Base-by-base conservation (phyloP, 2,888 invertebrate genomes). In the Drosophila barbarae region DNA sequence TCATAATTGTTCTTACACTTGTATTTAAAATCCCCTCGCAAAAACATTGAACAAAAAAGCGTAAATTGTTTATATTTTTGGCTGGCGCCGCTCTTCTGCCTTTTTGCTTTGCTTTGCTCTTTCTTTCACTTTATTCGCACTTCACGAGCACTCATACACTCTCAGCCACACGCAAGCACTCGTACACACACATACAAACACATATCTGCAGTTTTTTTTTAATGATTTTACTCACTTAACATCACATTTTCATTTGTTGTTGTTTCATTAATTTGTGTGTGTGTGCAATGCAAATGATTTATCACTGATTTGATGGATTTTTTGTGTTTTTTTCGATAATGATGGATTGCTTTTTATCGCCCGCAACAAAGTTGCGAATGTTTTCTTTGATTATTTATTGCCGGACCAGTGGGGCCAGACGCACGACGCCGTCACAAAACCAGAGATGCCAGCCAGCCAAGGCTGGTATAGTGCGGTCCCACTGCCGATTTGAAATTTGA, bases 171-270 rank as follows among this genome's bases (percentile, higher is more conserved):
- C 73, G 44, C 44, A 44, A 15, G 15, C 36, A 26, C 34, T 21
- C 56, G 26, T 32, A 38, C 44, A 30, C 30, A 58, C 36, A 35
- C 26, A 23, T 4, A 23, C 5, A 23, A 3, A 23, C 3, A 23
- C 3, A 23, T 23, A 23, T 56, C 34, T 42, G 41, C 41, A 49
- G 52, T 59, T 52, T 51, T 49, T 59, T 52, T 51, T 49, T 44
- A 49, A 64, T 60, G 15, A 36, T 59, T 65, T 67, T 52, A 81
- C 84, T 84, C 72, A 79, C 73, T 77, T 75, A 73, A 68, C 76
- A 79, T 79, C 82, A 79, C 84, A 84, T 79, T 78, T 79, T 76
- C 65, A 21, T 53, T 66, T 66, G 38, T 47, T 50, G 55, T 44
- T 65, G 44, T 46, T 49, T 49, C n/a, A 49, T 13, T 49, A 34